Conservation (phyloP, 2,888 invertebrate genomes). For the Lamellibrachia satsuma region DNA sequence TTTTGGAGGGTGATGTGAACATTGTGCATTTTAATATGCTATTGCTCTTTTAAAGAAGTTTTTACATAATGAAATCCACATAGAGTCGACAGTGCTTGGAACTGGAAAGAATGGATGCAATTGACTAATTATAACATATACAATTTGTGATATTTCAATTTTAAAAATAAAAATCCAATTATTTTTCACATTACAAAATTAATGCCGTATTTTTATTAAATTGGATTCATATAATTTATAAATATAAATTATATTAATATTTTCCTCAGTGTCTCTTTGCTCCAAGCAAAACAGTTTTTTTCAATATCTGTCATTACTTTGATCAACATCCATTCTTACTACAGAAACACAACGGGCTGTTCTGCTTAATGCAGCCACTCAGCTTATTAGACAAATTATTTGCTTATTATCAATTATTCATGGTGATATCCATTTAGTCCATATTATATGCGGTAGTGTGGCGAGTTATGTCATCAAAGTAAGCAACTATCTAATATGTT, state of each 20-base stretch:
- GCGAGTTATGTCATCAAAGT: neutral
- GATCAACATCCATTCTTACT: neutral
- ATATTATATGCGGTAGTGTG: neutral
- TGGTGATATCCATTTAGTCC: neutral
- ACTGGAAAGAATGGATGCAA: too few relatives aligned
- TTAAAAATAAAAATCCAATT: neutral
- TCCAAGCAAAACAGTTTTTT: neutral
- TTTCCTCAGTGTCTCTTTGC: neutral
- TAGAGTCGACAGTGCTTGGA: too few relatives aligned
- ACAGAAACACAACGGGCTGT: neutral
- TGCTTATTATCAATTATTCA: neutral
- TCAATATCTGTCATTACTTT: neutral
- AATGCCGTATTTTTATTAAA: neutral
- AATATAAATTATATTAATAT: neutral
- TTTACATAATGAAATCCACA: too few relatives aligned
- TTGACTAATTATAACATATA: neutral
- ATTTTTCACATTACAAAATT: neutral
- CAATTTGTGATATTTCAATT: neutral
- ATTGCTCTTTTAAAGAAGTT: too few relatives aligned
- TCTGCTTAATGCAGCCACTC: neutral
- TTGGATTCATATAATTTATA: neutral
- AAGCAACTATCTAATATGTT: neutral
- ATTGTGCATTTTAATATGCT: too few relatives aligned
- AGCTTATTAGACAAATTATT: neutral
- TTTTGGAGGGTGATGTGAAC: too few relatives aligned